phyloP scores from a whole-genome alignment of 2,797 vertebrate genomes.

The Liparis tanakae region DNA sequence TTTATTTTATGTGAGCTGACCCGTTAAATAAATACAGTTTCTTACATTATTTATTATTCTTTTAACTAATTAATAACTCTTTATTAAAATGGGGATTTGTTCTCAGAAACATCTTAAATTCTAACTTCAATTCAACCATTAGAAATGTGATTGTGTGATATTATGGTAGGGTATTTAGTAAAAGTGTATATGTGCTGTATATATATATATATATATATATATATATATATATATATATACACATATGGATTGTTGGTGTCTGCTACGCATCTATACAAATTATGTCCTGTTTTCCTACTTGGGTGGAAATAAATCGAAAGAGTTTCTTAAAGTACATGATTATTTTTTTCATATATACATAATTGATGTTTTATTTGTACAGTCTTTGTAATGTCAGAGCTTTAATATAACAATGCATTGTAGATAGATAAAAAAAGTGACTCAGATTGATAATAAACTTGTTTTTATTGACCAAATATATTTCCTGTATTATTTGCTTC shows the following conservation, averaged over 20 bases:
- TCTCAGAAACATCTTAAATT: neutral
- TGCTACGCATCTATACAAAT: neutral
- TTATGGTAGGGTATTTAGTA: constrained; percentile 13
- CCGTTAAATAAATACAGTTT: constrained; percentile 32
- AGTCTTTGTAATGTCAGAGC: constrained; percentile 20
- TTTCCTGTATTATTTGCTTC: neutral
- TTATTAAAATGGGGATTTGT: neutral
- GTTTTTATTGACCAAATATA: constrained; percentile 22
- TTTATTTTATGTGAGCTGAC: constrained; percentile 4
- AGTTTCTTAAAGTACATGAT: constrained; percentile 21
- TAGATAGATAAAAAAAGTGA: constrained; percentile 44
- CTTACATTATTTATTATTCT: neutral
- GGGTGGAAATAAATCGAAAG: neutral
- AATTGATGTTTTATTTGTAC: constrained; percentile 51
- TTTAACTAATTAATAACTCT: neutral
- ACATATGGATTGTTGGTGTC: neutral
- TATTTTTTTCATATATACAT: constrained; percentile 30
- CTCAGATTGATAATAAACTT: constrained; percentile 17
- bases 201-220: neutral
- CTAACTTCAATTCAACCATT: neutral
- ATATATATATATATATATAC: no score
- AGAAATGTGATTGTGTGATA: constrained; percentile 28
- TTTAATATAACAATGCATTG: constrained; percentile 24
- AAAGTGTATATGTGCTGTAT: constrained; percentile 22
- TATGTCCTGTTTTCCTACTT: constrained; percentile 9